phyloP scores from a whole-genome alignment of 1,140 invertebrate genomes.

The Drosophila setifemur region DNA sequence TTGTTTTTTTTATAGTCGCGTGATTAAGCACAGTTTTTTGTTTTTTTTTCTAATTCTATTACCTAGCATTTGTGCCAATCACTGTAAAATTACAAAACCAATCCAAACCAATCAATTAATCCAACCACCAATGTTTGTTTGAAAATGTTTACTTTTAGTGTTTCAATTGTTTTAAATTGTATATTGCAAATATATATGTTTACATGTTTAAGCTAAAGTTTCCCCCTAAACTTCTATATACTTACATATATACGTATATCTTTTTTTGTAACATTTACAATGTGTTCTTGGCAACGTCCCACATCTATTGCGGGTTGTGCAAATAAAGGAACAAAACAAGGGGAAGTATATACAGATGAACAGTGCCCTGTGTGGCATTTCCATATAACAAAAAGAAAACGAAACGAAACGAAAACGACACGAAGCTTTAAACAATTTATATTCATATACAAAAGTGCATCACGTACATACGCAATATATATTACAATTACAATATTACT shows the following conservation, averaged over 20 bases:
- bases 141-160: conserved; percentile 7
- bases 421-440: conserved; percentile 31
- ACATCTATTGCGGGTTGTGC: conserved; percentile 13
- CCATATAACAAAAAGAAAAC: neutral
- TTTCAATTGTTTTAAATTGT: conserved; percentile 34
- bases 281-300: neutral
- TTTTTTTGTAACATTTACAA: neutral
- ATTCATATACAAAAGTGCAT: conserved; percentile 14
- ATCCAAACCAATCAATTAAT: conserved; percentile 2
- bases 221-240: no score
- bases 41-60: conserved; percentile 10
- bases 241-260: no score
- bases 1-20: conserved; percentile 28
- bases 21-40: conserved; percentile 24
- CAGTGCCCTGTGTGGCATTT: neutral
- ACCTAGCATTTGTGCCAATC: conserved; percentile 57
- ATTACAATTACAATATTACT: neutral
- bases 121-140: conserved; percentile 26
- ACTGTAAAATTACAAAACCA: conserved; percentile 25
- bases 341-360: neutral
- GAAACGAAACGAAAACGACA: no score
- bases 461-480: conserved; percentile 18
- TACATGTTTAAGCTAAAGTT: neutral
- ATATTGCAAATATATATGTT: conserved; percentile 38
- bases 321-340: neutral